phyloP scores from a whole-genome alignment of 2,113 vertebrate species.

The Paedocypris sp. region DNA sequence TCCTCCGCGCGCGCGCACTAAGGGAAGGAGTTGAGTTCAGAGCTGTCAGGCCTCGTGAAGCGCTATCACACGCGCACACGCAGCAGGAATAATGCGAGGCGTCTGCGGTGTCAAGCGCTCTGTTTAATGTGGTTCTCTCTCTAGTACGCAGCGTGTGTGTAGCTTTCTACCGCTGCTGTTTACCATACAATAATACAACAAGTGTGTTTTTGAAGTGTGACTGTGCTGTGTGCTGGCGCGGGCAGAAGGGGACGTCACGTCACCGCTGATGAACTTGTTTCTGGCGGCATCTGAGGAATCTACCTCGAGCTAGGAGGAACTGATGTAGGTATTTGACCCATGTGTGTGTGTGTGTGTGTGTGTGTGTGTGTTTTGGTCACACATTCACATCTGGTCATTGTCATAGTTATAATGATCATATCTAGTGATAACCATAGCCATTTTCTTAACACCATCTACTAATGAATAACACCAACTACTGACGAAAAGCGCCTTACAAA shows the following conservation, averaged over 20 bases:
- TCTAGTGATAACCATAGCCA: no score
- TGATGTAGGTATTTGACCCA: slow-evolving; percentile 13
- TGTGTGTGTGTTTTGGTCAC: no score
- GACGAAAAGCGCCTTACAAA: no score
- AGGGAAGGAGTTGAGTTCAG: slow-evolving; percentile 24
- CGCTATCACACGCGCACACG: background rate
- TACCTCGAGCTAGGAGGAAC: background rate
- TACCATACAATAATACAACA: slow-evolving; percentile 29
- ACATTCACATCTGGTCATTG: no score
- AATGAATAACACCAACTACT: no score
- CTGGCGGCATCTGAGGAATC: background rate
- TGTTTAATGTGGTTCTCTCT: slow-evolving; percentile 25
- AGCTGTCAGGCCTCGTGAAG: slow-evolving; percentile 24
- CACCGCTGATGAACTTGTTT: slow-evolving; percentile 26
- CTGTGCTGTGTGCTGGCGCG: background rate
- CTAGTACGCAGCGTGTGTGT: background rate
- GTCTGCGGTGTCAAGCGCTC: slow-evolving; percentile 20
- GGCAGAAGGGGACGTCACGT: slow-evolving; percentile 17
- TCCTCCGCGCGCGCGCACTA: slow-evolving; percentile 10
- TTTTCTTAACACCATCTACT: no score
- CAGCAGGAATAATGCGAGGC: slow-evolving; percentile 6
- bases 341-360: no score
- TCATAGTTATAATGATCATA: no score
- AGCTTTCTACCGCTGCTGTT: slow-evolving; percentile 23
- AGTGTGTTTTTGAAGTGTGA: slow-evolving; percentile 32